Conservation (phyloP, 1,140 invertebrate genomes). For the Metaphire vulgaris region DNA sequence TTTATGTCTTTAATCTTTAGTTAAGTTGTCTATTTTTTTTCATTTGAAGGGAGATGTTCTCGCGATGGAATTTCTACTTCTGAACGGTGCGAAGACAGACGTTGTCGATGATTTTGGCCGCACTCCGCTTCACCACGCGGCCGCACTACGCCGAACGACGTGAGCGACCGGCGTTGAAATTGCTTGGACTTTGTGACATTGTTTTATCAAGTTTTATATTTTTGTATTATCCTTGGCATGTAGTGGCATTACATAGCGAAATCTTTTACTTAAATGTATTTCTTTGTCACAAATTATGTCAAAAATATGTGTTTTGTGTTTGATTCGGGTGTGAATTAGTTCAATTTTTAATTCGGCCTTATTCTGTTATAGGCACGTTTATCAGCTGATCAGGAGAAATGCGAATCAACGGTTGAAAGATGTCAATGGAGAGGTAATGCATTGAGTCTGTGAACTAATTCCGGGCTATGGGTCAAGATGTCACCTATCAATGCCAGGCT, state of each 20-base stretch:
- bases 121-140: slow-evolving; percentile 84
- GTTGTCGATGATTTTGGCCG: slow-evolving; percentile 70
- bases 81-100: slow-evolving; percentile 87
- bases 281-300: neutral
- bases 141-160: slow-evolving; percentile 62
- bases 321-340: no score
- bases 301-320: neutral
- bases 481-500: neutral
- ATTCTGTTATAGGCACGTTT: slow-evolving; percentile 65
- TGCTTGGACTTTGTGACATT: neutral
- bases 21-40: no score
- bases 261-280: neutral
- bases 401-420: slow-evolving; percentile 78
- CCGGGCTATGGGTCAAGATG: neutral
- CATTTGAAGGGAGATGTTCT: slow-evolving; percentile 74
- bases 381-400: slow-evolving; percentile 79
- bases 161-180: slow-evolving; percentile 30
- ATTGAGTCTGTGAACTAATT: neutral
- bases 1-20: no score
- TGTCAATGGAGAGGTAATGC: slow-evolving; percentile 60
- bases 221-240: neutral
- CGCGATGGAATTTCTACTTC: slow-evolving; percentile 82
- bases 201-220: neutral
- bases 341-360: no score
- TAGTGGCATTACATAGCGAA: neutral